Conservation (phyloP, 2,113 vertebrate species). For the Antechinus stuartii region DNA sequence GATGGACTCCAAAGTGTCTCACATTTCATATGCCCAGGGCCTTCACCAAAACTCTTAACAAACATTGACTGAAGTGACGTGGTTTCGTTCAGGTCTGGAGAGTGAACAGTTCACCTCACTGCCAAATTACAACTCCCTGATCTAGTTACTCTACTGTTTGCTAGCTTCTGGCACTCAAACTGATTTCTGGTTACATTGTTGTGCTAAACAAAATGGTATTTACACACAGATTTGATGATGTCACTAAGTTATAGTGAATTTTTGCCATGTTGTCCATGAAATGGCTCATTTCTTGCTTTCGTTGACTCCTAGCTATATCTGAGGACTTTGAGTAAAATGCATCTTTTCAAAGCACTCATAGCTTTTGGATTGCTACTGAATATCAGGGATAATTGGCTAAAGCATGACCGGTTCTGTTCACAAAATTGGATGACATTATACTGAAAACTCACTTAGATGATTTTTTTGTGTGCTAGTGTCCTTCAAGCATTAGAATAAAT, state of each 20-base stretch:
- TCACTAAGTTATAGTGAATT: not conserved
- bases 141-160: not conserved
- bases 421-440: not conserved
- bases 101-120: not conserved
- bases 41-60: not conserved
- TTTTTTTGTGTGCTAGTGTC: too few relatives aligned
- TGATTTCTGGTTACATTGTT: not conserved
- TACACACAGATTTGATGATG: not conserved
- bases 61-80: not conserved
- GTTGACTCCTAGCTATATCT: not conserved
- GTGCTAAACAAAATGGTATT: not conserved
- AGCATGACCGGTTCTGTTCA: too few relatives aligned
- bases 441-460: not conserved
- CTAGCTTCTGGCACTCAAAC: not conserved
- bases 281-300: not conserved
- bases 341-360: not conserved
- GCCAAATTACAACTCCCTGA: not conserved
- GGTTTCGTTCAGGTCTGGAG: not conserved
- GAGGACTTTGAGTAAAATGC: not conserved
- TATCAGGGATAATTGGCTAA: not conserved
- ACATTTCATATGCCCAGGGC: not conserved
- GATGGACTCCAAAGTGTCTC: not conserved
- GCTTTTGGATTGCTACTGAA: not conserved
- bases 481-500: not conserved
- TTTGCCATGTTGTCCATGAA: not conserved